These are phyloP conservation scores for Sciurus carolinensis DNA, from an alignment of 2,797 vertebrate species.

Conservation along the genomic window DNA sequence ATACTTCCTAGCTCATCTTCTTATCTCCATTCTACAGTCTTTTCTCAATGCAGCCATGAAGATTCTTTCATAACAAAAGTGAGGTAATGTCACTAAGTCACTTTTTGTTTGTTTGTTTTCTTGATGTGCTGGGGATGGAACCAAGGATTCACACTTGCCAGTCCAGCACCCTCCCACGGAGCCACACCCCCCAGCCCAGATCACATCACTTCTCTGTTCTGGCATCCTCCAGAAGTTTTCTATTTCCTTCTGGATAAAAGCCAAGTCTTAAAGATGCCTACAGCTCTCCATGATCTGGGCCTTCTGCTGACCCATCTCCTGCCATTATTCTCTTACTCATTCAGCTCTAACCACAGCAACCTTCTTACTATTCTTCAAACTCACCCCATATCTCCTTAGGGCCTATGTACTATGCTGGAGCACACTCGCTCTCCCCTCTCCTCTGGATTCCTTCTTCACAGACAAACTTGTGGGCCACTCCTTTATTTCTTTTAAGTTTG, in stretches of 20 bases:
- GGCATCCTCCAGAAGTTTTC: neutral
- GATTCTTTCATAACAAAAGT: constrained; percentile 30
- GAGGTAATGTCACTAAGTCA: neutral
- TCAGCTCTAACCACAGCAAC: neutral
- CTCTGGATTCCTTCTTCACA: neutral
- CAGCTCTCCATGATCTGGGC: neutral
- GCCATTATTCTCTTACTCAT: neutral
- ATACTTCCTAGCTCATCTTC: neutral
- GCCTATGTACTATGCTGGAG: neutral
- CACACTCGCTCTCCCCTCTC: too few species aligned
- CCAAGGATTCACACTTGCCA: neutral
- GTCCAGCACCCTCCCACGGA: neutral
- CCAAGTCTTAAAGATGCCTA: neutral
- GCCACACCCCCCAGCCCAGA: neutral
- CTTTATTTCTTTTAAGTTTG: neutral
- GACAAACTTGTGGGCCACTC: neutral
- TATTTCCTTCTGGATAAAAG: neutral
- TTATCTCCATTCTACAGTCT: neutral
- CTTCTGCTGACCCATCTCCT: neutral
- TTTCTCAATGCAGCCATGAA: neutral
- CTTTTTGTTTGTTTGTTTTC: neutral
- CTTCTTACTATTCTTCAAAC: neutral
- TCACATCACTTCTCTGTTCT: neutral
- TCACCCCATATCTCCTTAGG: neutral
- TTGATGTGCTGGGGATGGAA: too few species aligned